These are phyloP conservation scores for Chironex yamaguchii DNA, from an alignment of 30 jellyfish, hydroid and myxozoan genomes.

Conservation along the genomic window DNA sequence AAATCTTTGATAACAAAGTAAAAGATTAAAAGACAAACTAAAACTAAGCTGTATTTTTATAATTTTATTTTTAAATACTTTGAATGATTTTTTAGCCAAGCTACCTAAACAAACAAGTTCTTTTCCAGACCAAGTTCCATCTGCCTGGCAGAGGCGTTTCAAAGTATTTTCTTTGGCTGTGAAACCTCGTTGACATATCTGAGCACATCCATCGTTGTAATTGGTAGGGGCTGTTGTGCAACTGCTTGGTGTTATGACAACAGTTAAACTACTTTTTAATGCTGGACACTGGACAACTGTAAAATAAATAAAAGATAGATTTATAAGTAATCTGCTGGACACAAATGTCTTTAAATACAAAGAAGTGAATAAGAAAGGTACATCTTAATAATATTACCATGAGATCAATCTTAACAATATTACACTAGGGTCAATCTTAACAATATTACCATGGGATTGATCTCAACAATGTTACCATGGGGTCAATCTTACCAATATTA, in stretches of 20 bases:
- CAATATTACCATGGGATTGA: too few species aligned
- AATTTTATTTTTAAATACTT: background rate
- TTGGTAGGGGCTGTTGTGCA: slow-evolving; percentile 82
- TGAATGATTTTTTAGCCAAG: background rate
- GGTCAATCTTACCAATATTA: too few species aligned
- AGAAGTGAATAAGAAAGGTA: too few species aligned
- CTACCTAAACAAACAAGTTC: slow-evolving; percentile 93
- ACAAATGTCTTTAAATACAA: too few species aligned
- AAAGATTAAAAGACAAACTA: background rate
- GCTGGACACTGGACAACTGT: slow-evolving; percentile 90
- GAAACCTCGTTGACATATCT: slow-evolving; percentile 86
- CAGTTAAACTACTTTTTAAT: slow-evolving; percentile 81
- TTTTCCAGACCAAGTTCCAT: slow-evolving; percentile 98
- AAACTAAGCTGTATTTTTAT: background rate
- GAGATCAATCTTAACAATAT: too few species aligned
- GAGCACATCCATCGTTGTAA: slow-evolving; percentile 88
- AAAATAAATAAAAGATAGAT: background rate
- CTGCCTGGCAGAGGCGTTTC: slow-evolving; percentile 86
- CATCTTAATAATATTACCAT: too few species aligned
- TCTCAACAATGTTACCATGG: too few species aligned
- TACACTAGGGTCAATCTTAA: too few species aligned
- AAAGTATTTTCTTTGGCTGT: slow-evolving; percentile 59
- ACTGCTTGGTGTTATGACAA: slow-evolving; percentile 66
- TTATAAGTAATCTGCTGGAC: too few species aligned
- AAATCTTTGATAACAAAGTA: background rate